Evolutionary conservation across 2,888 invertebrate species (phyloP), one percentile per base, ranked within the genome.

Genomic region (Sepioteuthis lessoniana): DNA sequence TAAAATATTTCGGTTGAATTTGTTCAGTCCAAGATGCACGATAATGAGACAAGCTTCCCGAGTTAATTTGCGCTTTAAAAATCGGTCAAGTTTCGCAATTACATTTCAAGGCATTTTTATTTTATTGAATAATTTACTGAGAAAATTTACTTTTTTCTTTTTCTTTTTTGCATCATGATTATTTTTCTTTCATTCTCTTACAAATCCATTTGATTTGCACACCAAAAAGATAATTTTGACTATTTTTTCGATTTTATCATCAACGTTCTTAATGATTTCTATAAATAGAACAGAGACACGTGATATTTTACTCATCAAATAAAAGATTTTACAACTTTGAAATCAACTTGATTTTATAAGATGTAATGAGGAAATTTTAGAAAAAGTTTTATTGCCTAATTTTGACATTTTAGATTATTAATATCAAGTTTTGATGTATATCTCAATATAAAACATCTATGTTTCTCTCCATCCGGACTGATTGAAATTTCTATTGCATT

Each of bases 31-130:
- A 55, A 55, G 76, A 76, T n/a, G n/a, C 8, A 8, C 76, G 31
- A 76, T 76, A 31, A 76, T 76, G 76, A 76, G n/a, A 31, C 16
- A n/a, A 13, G 76, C 76, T 76, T 76, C 76, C n/a, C 76, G 76
- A 31, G 31, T n/a, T 76, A 76, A 76, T 76, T 76, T 76, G n/a
- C 76, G 76, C n/a, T 76, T 76, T n/a, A 76, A 76, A 76, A 76
- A n/a, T 76, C 76, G 76, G 76, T 76, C 76, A 76, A 76, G 76
- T 76, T 76, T n/a, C n/a, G n/a, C 76, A 76, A 76, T 76, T 76
- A 76, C n/a, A 76, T 76, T 76, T 76, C 76, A n/a, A 76, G 76
- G 76, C 10, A 13, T 76, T 76, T 60, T 76, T 76, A 76, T 76
- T 60, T 76, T 76, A 76, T 76, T 76, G 76, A 76, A 76, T 76